Base-by-base conservation (phyloP, 2,113 vertebrate genomes). In the Pheucticus melanocephalus region DNA sequence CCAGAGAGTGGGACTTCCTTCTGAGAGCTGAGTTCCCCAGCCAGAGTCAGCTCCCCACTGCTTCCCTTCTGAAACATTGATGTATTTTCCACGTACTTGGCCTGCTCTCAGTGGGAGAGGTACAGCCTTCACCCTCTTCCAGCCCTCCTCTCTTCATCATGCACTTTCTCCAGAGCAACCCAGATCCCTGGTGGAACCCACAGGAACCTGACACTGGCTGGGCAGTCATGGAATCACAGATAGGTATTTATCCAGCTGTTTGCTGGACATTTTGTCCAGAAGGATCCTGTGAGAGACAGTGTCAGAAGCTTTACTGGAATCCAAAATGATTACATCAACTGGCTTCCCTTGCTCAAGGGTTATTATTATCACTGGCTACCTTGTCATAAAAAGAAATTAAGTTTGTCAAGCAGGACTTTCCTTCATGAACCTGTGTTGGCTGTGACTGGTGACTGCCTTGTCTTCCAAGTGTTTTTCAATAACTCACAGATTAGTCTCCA, bases 1-100 rank as follows among this genome's bases (percentile, higher is more conserved):
- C 5, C 12, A 73, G 47, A 21, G 30, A 45, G 44, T 35, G 79
- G 68, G 69, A 86, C 59, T 96, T 94, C 82, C 92, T 88, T 45
- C 42, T 63, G 51, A 47, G 42, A 66, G 8, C n/a, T 0, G 0
- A 93, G 69, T 27, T 95, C 71, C 82, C 42, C 50, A 51, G 47
- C 39, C 2, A 0, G 45, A 25, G 31, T 6, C 42, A 77, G 71
- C 66, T 93, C 92, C 75, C 33, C 92, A 78, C 15, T 3, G 2
- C 72, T 71, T 94, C 84, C 24, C 56, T 88, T 92, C 47, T 77
- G 56, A 94, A 88, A 42, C 2, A 1, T 1, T 8, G 30, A 24
- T 31, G 11, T 80, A 57, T 93, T 75, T 93, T 92, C 68, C 71
- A 66, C 51, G n/a, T 2, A 25, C 9, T 40, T 51, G 27, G 5